Base-by-base conservation (phyloP, 2,797 vertebrate genomes). In the Tapirus indicus region DNA sequence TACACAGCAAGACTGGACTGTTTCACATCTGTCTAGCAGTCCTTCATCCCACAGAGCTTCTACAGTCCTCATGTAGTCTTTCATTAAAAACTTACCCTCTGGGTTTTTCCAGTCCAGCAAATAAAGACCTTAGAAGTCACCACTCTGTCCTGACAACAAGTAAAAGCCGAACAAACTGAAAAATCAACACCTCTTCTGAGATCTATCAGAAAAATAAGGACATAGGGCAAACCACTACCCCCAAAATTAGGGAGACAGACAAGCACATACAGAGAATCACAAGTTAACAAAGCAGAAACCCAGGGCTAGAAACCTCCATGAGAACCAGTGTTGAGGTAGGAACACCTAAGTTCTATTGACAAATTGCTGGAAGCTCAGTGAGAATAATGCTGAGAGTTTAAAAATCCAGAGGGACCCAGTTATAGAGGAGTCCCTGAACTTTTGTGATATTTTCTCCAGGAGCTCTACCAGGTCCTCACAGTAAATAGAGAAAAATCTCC, bases 171-270 rank as follows among this genome's bases (percentile, higher is more conserved):
- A 83, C 6, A 80, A 58, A 49, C 7, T 11, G 3, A 75, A 68
- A 71, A 78, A 77, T 25, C 27, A 79, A 21, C 2, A 80, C 27
- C 2, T 44, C 44, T 58, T 54, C 38, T 64, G 58, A 74, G 21
- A 58, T n/a, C 4, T 79, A 9, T 58, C 32, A 88, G 9, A 74
- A 16, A 87, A 54, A 13, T 23, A 12, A 97, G 4, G n/a, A 83
- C 8, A 8, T 1, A 47, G 1, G 14, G 9, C 1, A 89, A 84
- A 64, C 0, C 5, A 4, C 6, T 62, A 4, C 25, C 20, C 23
- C 8, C 16, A 20, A 79, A 71, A 47, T 5, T 58, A n/a, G 41
- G 90, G 5, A 62, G 44, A 69, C 6, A 80, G 41, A 72, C 4
- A 60, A 16, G n/a, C 41, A 83, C 35, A 44, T 29, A 64, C 10